phyloP scores from a whole-genome alignment of 2,113 vertebrate species.

The Ifrita kowaldi region DNA sequence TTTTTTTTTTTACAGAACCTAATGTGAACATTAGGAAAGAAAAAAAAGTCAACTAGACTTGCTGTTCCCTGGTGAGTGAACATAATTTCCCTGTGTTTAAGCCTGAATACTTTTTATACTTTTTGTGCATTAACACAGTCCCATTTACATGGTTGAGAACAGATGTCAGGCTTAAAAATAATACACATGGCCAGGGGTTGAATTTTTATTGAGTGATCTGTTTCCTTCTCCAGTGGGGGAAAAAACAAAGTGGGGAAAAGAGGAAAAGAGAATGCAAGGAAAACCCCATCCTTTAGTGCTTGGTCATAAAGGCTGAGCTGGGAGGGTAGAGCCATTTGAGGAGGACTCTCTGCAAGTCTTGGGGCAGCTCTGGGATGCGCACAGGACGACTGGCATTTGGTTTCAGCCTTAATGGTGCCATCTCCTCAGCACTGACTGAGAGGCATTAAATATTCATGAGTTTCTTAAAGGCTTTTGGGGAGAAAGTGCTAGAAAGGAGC shows the following conservation, averaged over 20 bases:
- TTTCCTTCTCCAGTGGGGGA: background rate
- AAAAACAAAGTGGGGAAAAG: accelerated
- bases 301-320: background rate
- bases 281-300: background rate
- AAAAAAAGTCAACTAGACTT: background rate
- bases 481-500: conserved; percentile 42
- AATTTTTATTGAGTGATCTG: background rate
- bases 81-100: background rate
- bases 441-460: conserved; percentile 64
- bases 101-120: background rate
- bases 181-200: background rate
- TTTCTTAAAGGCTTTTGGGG: conserved; percentile 59
- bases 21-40: background rate
- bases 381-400: conserved; percentile 17
- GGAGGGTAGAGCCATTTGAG: background rate
- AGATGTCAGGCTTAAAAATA: conserved; percentile 18
- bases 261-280: background rate
- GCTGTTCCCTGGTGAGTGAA: background rate
- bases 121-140: background rate
- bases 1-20: background rate
- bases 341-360: background rate
- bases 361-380: background rate
- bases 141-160: background rate
- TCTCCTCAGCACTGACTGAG: conserved; percentile 31
- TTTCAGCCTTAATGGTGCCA: conserved; percentile 35